Evolutionary conservation across 2,113 vertebrate genomes (phyloP).

Genomic region (human (Homo sapiens)): GRCh38 chrX:74880501-74881000

Average conservation of each 20-base stretch:
- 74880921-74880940: neutral
- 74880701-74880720: conserved; percentile 55
- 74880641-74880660: conserved; percentile 75
- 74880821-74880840: neutral
- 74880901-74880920: neutral
- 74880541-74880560: neutral
- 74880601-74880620: conserved; percentile 27
- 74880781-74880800: conserved; percentile 12
- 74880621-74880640: conserved; percentile 50
- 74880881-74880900: neutral
- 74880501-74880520: neutral
- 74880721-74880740: conserved; percentile 26
- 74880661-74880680: conserved; percentile 78
- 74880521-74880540: conserved; percentile 1
- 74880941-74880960: neutral
- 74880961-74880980: neutral
- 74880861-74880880: neutral
- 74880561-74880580: conserved; percentile 49
- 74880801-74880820: neutral
- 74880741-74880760: conserved; percentile 25
- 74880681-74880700: conserved; percentile 74
- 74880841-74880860: neutral
- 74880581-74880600: conserved; percentile 14
- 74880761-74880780: conserved; percentile 21
- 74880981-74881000: conserved; percentile 14